Base-by-base conservation (phyloP, 1,140 invertebrate species). In the Rhyzopertha dominica region DNA sequence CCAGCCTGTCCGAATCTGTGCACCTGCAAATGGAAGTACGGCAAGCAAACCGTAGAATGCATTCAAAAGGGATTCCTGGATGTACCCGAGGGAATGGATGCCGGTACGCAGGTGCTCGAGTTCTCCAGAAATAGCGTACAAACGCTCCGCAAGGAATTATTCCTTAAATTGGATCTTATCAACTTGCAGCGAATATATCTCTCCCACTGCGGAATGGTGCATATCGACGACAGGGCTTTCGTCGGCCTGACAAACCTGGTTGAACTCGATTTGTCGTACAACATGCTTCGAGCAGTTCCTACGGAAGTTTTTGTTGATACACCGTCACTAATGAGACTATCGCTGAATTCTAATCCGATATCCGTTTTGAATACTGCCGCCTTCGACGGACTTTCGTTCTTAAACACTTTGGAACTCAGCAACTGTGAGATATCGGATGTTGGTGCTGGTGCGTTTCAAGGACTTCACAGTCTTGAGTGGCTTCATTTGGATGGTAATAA, bases 11-110 rank as follows among this genome's bases (percentile, higher is more conserved):
- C 89, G 1, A 60, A 68, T 1, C 75, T 77, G 26, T 94, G 90
- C 66, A 72, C 77, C 8, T 94, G 90, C 71, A 92, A 90, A 59
- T 93, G 90, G 90, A 93, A 91, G 65, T 81, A 84, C 58, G 90
- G 90, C 1, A 94, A 94, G 63, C 82, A 90, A 59, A 87, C 85
- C 45, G 88, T 91, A 2, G 89, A 93, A 62, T 94, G 90, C 68
- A 75, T 81, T 8, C 79, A 82, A 30, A 81, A 82, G 63, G 77
- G 78, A 22, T 68, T 90, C n/a, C 77, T 80, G 25, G 72, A 77
- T 4, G 79, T 90, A 28, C 91, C 92, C 1, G 77, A 80, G 48
- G 83, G 85, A 18, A 82, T 95, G 53, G 84, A 90, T 54, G 80
- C 85, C n/a, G 87, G 82, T 53, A 91, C 88, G 0, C 89, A 95